Base-by-base conservation (phyloP, 2,797 vertebrate species). In the Thunnus albacares region DNA sequence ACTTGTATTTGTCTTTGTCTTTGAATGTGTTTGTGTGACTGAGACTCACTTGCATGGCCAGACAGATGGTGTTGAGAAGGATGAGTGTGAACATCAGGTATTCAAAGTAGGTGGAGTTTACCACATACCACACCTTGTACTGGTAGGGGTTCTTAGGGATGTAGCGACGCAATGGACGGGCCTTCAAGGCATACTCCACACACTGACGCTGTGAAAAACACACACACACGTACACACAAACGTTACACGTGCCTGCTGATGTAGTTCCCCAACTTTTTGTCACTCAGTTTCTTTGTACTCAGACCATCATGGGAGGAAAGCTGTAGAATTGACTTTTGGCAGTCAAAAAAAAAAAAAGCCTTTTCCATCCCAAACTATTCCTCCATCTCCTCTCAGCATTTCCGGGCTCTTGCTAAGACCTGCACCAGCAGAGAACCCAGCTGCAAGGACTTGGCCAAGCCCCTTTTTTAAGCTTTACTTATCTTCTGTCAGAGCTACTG, bases 81-180 rank as follows among this genome's bases (percentile, higher is more conserved):
- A 99, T 99, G 91, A 99, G 97, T 47, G 98, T 96, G 82, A 99
- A 99, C 98, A 99, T 99, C 96, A 99, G 96, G 95, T 99, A 99
- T 81, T 99, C 98, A 79, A 99, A 99, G 95, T 99, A 99, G 93
- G 97, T 98, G 94, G 98, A 99, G 96, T 99, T 99, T 90, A 99
- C 98, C 95, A 99, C 98, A 14, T 99, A 99, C 98, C 98, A 99
- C 57, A 99, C 98, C 90, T 99, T 99, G 94, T 99, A 99, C 93
- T 99, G 98, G 94, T 99, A 98, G 30, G 97, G 97, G 94, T 99
- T 99, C 94, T 99, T 99, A 71, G 98, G 98, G 89, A 99, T 99
- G 93, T 99, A 99, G 24, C 98, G 96, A n/a, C 98, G 88, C 72
- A 99, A 92, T 0, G 98, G 98, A 3, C 98, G 96, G 28, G 98